Conservation (phyloP, 2,888 invertebrate genomes). For the Tiliacea citrago region DNA sequence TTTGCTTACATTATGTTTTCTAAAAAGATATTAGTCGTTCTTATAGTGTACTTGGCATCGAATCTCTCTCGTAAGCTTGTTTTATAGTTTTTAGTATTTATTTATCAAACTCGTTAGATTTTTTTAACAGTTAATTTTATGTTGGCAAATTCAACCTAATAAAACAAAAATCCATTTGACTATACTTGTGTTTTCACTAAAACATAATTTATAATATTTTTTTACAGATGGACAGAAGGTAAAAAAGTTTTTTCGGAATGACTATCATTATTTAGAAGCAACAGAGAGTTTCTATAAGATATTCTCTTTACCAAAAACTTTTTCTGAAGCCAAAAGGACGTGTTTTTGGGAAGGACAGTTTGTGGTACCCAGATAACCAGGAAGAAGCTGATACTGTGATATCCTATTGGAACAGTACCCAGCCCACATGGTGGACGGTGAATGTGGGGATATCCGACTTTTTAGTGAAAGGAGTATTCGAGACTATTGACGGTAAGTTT, state of each 20-base stretch:
- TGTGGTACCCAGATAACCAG: slow-evolving; percentile 34
- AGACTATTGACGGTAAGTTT: slow-evolving; percentile 34
- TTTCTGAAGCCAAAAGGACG: slow-evolving; percentile 32
- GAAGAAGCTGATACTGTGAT: slow-evolving; percentile 37
- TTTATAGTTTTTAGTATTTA: not conserved
- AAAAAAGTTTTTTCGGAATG: slow-evolving; percentile 38
- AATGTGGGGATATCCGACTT: slow-evolving; percentile 14
- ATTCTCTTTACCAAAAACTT: slow-evolving; percentile 17
- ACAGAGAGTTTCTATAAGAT: slow-evolving; percentile 36
- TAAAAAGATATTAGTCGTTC: not conserved
- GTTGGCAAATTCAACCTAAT: not conserved
- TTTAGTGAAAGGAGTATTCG: slow-evolving; percentile 20
- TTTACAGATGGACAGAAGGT: slow-evolving; percentile 29
- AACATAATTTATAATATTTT: not conserved
- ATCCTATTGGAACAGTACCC: slow-evolving; percentile 35
- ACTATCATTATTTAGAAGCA: slow-evolving; percentile 33
- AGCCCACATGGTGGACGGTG: slow-evolving; percentile 25
- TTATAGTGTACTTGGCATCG: slow-evolving; percentile 6
- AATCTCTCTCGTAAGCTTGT: slow-evolving; percentile 15
- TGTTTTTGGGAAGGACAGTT: slow-evolving; percentile 40
- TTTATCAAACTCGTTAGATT: too few species aligned
- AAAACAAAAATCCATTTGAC: not conserved
- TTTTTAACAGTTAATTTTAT: not conserved
- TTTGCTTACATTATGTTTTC: slow-evolving; percentile 12
- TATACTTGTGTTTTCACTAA: not conserved